Percentiles rank a stretch among this genome's conserved stretches.
These are phyloP conservation scores for Tragelaphus strepsiceros DNA, from an alignment of 2,113 vertebrate genomes.

Conservation along the genomic window DNA sequence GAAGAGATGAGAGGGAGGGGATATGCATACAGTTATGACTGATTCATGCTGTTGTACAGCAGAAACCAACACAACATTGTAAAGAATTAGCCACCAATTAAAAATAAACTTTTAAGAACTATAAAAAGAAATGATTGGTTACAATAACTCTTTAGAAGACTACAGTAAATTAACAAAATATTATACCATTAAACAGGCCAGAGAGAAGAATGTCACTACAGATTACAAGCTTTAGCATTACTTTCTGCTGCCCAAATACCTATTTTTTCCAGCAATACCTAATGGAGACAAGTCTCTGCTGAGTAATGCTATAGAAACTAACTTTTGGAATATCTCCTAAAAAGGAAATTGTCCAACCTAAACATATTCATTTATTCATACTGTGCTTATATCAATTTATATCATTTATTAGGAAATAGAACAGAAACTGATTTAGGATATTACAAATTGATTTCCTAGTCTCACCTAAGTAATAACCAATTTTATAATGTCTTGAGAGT, in stretches of 20 bases:
- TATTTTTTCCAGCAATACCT: neutral
- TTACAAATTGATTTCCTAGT: slow-evolving; percentile 44
- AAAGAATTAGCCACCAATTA: neutral
- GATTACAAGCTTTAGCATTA: neutral
- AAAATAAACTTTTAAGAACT: neutral
- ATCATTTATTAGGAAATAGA: neutral
- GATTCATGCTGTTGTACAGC: neutral
- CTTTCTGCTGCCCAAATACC: neutral
- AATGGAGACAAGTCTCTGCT: neutral
- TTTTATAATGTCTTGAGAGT: neutral
- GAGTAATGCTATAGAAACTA: neutral
- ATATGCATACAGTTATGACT: neutral
- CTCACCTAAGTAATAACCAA: slow-evolving; percentile 18
- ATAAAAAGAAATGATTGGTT: neutral
- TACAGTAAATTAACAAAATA: neutral
- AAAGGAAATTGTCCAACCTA: neutral
- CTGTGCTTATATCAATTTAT: neutral
- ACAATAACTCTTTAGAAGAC: neutral
- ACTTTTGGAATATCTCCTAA: neutral
- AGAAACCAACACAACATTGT: neutral
- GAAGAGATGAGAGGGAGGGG: neutral
- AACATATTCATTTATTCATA: neutral
- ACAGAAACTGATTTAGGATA: neutral
- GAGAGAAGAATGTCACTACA: neutral
- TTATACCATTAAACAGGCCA: neutral